Percentiles rank a stretch among this genome's conserved stretches.
Conservation (phyloP, 2,797 vertebrate genomes). For the Mormyrops attenuatus region DNA sequence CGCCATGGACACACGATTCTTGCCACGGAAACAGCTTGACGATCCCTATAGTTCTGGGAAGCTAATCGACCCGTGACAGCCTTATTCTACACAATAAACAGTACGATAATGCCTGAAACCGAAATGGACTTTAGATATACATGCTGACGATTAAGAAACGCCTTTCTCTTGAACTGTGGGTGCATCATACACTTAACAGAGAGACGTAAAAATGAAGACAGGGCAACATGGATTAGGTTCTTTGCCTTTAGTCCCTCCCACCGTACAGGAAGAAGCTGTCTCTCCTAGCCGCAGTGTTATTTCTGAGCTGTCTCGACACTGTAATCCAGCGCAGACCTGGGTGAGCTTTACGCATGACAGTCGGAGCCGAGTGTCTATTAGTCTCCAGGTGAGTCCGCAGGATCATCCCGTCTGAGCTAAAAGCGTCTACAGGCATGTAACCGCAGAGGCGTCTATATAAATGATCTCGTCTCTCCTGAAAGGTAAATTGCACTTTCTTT, state of each 20-base stretch:
- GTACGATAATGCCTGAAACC: not conserved
- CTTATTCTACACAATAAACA: not conserved
- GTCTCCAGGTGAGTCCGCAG: constrained; percentile 52
- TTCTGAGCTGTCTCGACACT: constrained; percentile 36
- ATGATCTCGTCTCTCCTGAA: not conserved
- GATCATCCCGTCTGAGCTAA: not conserved
- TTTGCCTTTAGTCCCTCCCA: constrained; percentile 16
- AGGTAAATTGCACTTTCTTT: constrained; percentile 12
- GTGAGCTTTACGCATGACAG: constrained; percentile 48
- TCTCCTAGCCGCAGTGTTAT: constrained; percentile 47
- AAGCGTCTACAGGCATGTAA: not conserved
- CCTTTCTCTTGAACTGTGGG: not conserved
- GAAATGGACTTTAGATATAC: not conserved
- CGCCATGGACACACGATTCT: no score
- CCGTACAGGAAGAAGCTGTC: constrained; percentile 24
- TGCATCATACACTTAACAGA: not conserved
- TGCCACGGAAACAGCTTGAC: no score
- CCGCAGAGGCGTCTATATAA: not conserved
- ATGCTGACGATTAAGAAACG: not conserved
- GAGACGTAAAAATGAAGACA: not conserved
- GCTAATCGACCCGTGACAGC: not conserved
- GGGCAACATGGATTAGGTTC: not conserved
- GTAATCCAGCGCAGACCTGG: constrained; percentile 46
- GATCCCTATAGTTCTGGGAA: not conserved
- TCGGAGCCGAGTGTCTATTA: constrained; percentile 41